Percentiles rank a stretch among this genome's conserved stretches.
phyloP scores from a whole-genome alignment of 2,797 vertebrate genomes.

The Harpagifer antarcticus region DNA sequence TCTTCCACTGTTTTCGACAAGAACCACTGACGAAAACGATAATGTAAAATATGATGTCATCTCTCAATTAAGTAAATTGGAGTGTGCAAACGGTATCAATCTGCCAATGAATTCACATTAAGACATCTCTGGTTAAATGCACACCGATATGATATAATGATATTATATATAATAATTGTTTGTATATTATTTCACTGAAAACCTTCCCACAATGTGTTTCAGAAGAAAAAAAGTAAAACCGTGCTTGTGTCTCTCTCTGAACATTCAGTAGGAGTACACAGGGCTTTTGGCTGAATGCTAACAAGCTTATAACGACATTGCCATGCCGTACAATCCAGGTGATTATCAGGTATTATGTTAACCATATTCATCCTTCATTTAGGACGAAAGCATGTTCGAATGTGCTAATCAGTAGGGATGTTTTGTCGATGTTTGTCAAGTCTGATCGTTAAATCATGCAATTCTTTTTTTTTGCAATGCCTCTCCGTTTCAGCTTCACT shows the following conservation, averaged over 20 bases:
- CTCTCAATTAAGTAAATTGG: not conserved
- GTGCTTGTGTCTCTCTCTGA: too few species aligned
- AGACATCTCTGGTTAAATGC: not conserved
- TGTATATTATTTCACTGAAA: not conserved
- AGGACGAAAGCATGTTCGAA: too few species aligned
- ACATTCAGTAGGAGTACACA: too few species aligned
- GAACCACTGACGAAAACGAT: not conserved
- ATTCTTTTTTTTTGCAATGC: too few species aligned
- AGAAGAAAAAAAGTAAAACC: not conserved
- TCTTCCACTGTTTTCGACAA: conserved; percentile 22
- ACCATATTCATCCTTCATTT: not conserved
- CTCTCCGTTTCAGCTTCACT: too few species aligned
- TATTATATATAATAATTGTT: not conserved
- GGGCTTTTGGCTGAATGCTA: not conserved
- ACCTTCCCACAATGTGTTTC: not conserved
- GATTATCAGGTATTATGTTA: not conserved
- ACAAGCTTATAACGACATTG: not conserved
- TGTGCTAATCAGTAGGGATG: too few species aligned
- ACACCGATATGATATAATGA: not conserved
- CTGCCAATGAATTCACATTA: too few species aligned
- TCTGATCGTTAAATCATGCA: too few species aligned
- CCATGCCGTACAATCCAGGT: not conserved
- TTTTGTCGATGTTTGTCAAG: too few species aligned
- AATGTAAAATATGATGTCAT: not conserved
- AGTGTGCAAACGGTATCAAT: not conserved